A percentile compares a stretch with the other conserved stretches of the same genome.
Conservation (phyloP, 23 tunicate species). For the Halocynthia roretzi region DNA sequence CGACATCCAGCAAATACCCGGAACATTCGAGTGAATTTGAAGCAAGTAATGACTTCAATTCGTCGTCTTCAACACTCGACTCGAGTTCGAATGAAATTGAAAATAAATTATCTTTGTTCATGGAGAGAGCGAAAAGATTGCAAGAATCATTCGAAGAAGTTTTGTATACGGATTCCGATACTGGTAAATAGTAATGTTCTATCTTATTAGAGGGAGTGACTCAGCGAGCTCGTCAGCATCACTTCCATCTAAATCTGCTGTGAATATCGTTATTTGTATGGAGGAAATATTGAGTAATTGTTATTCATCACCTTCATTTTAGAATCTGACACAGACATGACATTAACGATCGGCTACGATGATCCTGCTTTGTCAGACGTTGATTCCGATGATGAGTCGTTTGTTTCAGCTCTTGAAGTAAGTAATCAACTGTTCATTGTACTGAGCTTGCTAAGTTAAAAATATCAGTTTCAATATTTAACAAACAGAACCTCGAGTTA, state of each 20-base stretch:
- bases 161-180: conserved; percentile 52
- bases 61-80: conserved; percentile 4
- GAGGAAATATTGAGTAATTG: not conserved
- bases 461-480: not conserved
- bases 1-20: not conserved
- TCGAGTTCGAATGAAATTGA: conserved; percentile 8
- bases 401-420: conserved; percentile 70
- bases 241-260: not conserved
- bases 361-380: conserved; percentile 7
- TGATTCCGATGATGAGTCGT: conserved; percentile 59
- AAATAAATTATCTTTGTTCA: conserved; percentile 7
- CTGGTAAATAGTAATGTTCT: conserved; percentile 20
- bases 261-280: too few species aligned
- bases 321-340: conserved; percentile 85
- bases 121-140: conserved; percentile 40
- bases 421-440: not conserved
- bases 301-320: not conserved
- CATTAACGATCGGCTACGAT: conserved; percentile 50
- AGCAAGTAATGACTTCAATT: conserved; percentile 41
- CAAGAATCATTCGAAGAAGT: conserved; percentile 55
- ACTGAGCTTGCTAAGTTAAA: not conserved
- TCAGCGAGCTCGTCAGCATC: not conserved
- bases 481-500: too few species aligned
- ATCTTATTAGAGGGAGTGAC: not conserved
- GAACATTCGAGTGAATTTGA: not conserved